Conservation (phyloP, 2,113 vertebrate genomes). For the Anhinga rufa region DNA sequence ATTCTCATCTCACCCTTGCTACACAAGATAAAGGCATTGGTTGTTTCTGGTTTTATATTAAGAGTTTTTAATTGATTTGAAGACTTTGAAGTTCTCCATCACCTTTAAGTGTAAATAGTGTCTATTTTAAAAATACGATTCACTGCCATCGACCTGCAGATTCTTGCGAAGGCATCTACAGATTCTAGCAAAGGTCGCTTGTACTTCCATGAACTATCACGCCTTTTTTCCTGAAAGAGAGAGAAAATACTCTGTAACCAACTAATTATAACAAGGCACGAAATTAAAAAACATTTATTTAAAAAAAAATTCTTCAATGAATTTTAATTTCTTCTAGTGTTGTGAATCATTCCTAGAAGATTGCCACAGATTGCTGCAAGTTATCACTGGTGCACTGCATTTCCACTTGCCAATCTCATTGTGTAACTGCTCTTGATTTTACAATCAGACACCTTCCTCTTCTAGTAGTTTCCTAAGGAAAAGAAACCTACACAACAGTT, state of each 20-base stretch:
- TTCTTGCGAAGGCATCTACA: neutral
- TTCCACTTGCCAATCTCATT: neutral
- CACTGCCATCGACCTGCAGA: neutral
- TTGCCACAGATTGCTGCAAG: neutral
- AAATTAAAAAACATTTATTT: neutral
- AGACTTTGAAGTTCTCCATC: neutral
- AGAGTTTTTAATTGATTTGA: neutral
- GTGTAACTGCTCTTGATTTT: neutral
- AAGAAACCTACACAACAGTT: neutral
- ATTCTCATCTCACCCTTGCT: neutral
- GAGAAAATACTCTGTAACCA: neutral
- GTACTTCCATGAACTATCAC: neutral
- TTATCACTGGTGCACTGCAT: neutral
- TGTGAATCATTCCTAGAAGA: neutral
- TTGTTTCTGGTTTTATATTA: neutral
- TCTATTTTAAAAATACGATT: neutral
- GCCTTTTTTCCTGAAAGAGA: neutral
- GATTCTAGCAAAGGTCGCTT: neutral
- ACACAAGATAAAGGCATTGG: neutral
- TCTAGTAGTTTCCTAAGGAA: neutral
- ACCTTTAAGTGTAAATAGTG: neutral
- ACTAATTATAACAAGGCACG: neutral
- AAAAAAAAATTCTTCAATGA: neutral
- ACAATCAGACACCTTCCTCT: neutral
- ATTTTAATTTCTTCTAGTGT: neutral